Evolutionary conservation across 2,888 invertebrate species (phyloP), one percentile per base, ranked within the genome.

Genomic region (Drosophila demipolita): DNA sequence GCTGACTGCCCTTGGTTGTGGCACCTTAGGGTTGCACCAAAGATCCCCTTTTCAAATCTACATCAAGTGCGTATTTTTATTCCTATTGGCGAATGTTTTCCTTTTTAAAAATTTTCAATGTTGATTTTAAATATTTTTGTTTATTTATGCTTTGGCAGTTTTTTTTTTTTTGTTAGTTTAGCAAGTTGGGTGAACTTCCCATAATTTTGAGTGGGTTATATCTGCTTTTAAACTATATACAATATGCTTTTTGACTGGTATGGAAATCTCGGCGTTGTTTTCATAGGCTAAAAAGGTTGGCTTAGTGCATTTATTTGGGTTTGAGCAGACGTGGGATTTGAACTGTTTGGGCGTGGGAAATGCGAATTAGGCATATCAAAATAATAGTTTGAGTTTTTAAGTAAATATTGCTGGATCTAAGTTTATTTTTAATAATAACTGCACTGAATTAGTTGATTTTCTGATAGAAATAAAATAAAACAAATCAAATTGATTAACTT

Each of bases 121-220:
- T 87, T 89, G 70, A 78, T 85, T 83, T 87, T 87, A 78, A 86
- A 89, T 88, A 83, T 89, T 85, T 81, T 75, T 89, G 88, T 87
- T 87, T 82, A 82, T 69, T 87, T 81, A 79, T 66, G 73, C 65
- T 33, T 52, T 61, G 59, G 68, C 75, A 69, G 26, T 26, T 23
- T 23, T 29, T 29, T 29, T 5, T 65, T 64, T 77, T 73, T 67
- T 77, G 71, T 80, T 74, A 59, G 57, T 40, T 67, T 65, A 64
- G 63, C 63, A 72, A 78, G 79, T 64, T 80, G 73, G 40, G 58
- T 66, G 58, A 72, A 64, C 67, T 64, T 60, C 45, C 23, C 32
- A 1, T 49, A 1, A 36, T 20, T 20, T n/a, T 59, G 68, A 59
- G 61, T 57, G 70, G 67, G 76, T 70, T 77, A 77, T 60, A 66